Percentiles rank a stretch among this genome's conserved stretches.
Conservation (phyloP, 2,113 vertebrate genomes). For the Sapajus apella region DNA sequence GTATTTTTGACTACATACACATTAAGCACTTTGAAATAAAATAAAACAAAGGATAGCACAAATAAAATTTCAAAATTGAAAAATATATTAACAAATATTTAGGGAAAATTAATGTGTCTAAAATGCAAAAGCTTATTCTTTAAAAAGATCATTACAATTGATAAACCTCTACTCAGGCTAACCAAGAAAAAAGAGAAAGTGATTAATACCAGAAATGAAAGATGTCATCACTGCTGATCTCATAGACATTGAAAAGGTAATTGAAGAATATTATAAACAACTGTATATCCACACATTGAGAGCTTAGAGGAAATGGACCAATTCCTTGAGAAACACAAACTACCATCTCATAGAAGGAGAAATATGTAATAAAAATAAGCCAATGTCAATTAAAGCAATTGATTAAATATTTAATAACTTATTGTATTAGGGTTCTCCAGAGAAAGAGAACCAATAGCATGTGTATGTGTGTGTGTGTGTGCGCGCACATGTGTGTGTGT, state of each 20-base stretch:
- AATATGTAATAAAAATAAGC: background rate
- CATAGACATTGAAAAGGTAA: background rate
- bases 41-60: background rate
- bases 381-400: background rate
- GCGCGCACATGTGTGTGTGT: too few species aligned
- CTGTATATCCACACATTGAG: background rate
- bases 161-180: background rate
- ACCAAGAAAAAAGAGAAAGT: background rate
- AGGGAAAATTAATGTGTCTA: conserved; percentile 1
- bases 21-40: background rate
- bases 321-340: background rate
- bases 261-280: background rate
- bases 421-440: background rate
- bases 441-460: background rate
- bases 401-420: background rate
- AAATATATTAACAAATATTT: conserved; percentile 16
- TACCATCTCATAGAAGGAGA: background rate
- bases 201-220: background rate
- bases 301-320: background rate
- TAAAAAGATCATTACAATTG: background rate
- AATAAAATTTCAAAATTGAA: background rate
- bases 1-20: background rate
- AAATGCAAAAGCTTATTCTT: background rate
- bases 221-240: background rate
- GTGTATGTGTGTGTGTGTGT: too few species aligned